A percentile compares a stretch with the other conserved stretches of the same genome.
phyloP scores from a whole-genome alignment of 2,888 invertebrate genomes.

The Kuschelorhynchus macadamiae region DNA sequence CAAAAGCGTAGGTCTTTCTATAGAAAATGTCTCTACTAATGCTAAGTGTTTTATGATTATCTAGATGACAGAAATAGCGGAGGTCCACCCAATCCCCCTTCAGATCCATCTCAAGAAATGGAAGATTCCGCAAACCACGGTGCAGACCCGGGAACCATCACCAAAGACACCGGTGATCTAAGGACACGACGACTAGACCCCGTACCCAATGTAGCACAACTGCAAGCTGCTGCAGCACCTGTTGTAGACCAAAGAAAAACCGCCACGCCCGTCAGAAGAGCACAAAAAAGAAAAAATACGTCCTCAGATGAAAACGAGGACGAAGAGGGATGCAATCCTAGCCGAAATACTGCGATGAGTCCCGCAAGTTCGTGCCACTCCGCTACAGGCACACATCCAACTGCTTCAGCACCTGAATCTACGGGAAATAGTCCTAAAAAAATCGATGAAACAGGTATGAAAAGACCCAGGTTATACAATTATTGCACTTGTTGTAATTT shows the following conservation, averaged over 20 bases:
- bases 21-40: no score
- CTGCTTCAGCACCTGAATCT: slow-evolving; percentile 63
- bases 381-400: slow-evolving; percentile 71
- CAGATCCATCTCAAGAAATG: slow-evolving; percentile 63
- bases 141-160: slow-evolving; percentile 54
- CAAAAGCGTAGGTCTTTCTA: no score
- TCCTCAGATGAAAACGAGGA: slow-evolving; percentile 72
- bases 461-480: not conserved
- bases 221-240: slow-evolving; percentile 65
- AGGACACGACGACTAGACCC: slow-evolving; percentile 71
- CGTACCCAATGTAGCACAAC: slow-evolving; percentile 69
- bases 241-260: slow-evolving; percentile 63
- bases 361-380: slow-evolving; percentile 78
- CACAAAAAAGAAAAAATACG: slow-evolving; percentile 75
- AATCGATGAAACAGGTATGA: slow-evolving; percentile 65
- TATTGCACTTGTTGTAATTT: not conserved
- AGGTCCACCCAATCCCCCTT: slow-evolving; percentile 70
- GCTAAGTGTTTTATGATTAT: no score
- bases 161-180: slow-evolving; percentile 71
- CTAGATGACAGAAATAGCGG: slow-evolving; percentile 74
- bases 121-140: slow-evolving; percentile 62
- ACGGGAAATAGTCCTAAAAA: slow-evolving; percentile 69
- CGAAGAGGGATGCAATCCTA: slow-evolving; percentile 66
- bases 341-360: slow-evolving; percentile 70
- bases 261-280: slow-evolving; percentile 66